Evolutionary conservation across 2,113 vertebrate genomes (phyloP), one percentile per base, ranked within the genome.

Genomic region (Plestiodon gilberti): DNA sequence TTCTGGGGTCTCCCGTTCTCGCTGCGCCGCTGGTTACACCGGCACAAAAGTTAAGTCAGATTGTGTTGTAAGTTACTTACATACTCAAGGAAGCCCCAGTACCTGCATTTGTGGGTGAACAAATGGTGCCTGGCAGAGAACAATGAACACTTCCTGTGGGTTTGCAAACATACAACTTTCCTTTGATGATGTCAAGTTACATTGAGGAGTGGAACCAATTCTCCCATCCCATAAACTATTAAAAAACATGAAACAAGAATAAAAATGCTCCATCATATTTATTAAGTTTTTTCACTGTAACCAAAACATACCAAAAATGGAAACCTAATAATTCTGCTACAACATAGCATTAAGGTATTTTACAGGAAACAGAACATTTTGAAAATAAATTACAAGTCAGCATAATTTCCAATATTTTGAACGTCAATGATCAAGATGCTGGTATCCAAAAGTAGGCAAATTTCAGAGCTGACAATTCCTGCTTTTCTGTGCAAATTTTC

Each of bases 311-410:
- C 2, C 5, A 88, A 13, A 82, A 25, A 38, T 0, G 48, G 40
- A 69, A 85, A 85, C 33, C 4, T 38, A 57, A 69, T 38, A 88
- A 81, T 89, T 87, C 57, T 82, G 33, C 4, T 1, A 79, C 20
- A 85, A 1, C 38, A 87, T 62, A 48, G 14, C 74, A 88, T 69
- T 67, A 23, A 75, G 90, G 4, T 91, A 79, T 43, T 15, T 82
- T 76, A 79, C 0, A 0, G 35, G 57, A 87, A 89, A 86, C 14
- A 77, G 1, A 90, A 14, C 38, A 35, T 17, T n/a, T 82, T 48
- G 62, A 0, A 89, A 64, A 11, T 33, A 79, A n/a, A 55, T 30
- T 38, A 11, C 9, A 70, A 48, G 0, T 70, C 73, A 86, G 15
- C 57, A 33, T 81, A 81, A 73, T 73, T n/a, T 40, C 71, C 62